phyloP scores from a whole-genome alignment of 1,140 invertebrate species.

The Procambarus virginalis region DNA sequence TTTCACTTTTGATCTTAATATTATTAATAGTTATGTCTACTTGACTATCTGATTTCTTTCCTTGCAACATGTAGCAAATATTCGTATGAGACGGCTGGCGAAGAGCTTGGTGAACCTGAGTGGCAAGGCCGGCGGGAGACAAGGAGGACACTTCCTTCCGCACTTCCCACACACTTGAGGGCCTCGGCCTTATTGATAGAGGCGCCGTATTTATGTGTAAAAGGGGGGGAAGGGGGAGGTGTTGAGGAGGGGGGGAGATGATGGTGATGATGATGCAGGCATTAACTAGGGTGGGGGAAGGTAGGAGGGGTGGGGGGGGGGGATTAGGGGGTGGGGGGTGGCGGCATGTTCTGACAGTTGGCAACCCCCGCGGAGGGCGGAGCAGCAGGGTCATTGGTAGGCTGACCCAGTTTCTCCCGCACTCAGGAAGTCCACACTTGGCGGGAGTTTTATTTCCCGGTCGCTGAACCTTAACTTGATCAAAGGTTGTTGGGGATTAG shows the following conservation, averaged over 20 bases:
- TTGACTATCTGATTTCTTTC: too few relatives aligned
- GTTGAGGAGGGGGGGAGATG: background rate
- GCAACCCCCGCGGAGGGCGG: conserved; percentile 2
- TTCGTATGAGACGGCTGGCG: too few relatives aligned
- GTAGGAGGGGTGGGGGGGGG: background rate
- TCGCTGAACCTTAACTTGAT: conserved; percentile 11
- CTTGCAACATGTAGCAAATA: too few relatives aligned
- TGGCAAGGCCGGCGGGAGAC: too few relatives aligned
- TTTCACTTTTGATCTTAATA: too few relatives aligned
- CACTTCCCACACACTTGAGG: too few relatives aligned
- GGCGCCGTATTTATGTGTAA: background rate
- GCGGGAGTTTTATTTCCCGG: conserved; percentile 16
- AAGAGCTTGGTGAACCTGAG: too few relatives aligned
- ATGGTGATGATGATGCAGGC: background rate
- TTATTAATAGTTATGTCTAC: too few relatives aligned
- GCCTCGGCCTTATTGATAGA: too few relatives aligned
- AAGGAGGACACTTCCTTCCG: too few relatives aligned
- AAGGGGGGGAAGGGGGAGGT: background rate
- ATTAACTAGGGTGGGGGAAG: background rate
- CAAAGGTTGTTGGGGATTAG: background rate
- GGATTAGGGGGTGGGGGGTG: background rate
- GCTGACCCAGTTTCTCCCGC: conserved; percentile 22
- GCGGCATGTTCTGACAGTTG: conserved; percentile 1
- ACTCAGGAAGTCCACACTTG: conserved; percentile 28
- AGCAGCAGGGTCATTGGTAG: conserved; percentile 12